Conservation (phyloP, 1,140 invertebrate genomes). For the Wasmannia auropunctata region DNA sequence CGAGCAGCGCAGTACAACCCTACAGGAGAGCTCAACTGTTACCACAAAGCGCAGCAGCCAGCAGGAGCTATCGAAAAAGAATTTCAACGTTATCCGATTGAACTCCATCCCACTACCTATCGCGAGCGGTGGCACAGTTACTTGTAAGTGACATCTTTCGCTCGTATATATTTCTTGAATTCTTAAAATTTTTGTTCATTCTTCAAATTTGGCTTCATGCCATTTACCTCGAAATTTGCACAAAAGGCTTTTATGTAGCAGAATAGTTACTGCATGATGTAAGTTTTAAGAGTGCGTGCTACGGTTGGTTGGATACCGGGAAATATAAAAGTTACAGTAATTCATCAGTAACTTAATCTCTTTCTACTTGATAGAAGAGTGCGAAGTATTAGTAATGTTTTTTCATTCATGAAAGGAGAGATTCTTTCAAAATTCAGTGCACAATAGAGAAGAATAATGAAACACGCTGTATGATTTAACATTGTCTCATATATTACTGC, state of each 20-base stretch:
- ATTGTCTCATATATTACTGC: neutral
- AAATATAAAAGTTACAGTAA: neutral
- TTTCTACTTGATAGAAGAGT: neutral
- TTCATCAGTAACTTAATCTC: neutral
- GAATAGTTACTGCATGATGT: neutral
- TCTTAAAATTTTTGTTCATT: neutral
- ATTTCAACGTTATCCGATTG: slow-evolving; percentile 88
- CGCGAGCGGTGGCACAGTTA: slow-evolving; percentile 89
- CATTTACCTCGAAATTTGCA: neutral
- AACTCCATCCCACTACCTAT: slow-evolving; percentile 90
- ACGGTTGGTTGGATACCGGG: neutral
- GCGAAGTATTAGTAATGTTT: neutral
- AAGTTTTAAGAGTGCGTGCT: neutral
- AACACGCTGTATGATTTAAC: neutral
- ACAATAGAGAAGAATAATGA: neutral
- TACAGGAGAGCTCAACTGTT: slow-evolving; percentile 78
- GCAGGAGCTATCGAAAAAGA: slow-evolving; percentile 76
- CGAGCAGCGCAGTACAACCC: slow-evolving; percentile 80
- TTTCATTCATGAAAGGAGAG: neutral
- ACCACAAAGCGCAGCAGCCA: slow-evolving; percentile 78
- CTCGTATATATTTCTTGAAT: neutral
- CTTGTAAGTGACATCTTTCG: slow-evolving; percentile 86
- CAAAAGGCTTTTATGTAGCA: neutral
- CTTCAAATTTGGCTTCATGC: neutral
- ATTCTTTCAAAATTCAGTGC: neutral